phyloP scores from a whole-genome alignment of 2,888 invertebrate genomes.

The Oeneis ivallda region DNA sequence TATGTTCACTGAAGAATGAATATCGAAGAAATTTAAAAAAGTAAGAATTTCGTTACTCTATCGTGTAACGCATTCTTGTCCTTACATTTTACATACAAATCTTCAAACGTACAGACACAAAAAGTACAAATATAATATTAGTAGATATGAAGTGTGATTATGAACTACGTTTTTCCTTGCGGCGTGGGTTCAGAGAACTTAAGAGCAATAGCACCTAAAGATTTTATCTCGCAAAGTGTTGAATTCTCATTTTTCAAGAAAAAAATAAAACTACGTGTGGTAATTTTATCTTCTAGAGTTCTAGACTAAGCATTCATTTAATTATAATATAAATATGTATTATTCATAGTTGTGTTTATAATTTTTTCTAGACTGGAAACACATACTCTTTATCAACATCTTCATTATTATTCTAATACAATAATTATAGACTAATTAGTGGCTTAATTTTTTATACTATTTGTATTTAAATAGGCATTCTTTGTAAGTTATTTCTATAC shows the following conservation, averaged over 20 bases:
- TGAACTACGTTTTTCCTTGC: slow-evolving; percentile 20
- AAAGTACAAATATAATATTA: not conserved
- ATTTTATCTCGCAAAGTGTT: slow-evolving; percentile 27
- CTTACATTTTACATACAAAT: not conserved
- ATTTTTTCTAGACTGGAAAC: not conserved
- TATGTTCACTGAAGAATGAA: too few relatives aligned
- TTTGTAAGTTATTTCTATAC: too few relatives aligned
- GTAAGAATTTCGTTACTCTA: too few relatives aligned
- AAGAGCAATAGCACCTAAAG: slow-evolving; percentile 23
- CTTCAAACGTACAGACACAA: not conserved
- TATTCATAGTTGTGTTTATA: not conserved
- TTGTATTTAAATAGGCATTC: too few relatives aligned
- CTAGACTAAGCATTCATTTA: slow-evolving; percentile 4
- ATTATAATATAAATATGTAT: not conserved
- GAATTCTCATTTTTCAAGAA: slow-evolving; percentile 18
- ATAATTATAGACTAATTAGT: too few relatives aligned
- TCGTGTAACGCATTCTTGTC: too few relatives aligned
- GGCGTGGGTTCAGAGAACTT: slow-evolving; percentile 30
- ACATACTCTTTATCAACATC: too few relatives aligned
- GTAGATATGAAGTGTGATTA: slow-evolving; percentile 13
- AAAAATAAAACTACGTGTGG: slow-evolving; percentile 17
- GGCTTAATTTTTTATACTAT: too few relatives aligned
- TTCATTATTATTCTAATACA: too few relatives aligned
- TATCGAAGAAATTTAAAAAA: too few relatives aligned
- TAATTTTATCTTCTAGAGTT: not conserved